Percentiles rank a stretch among this genome's conserved stretches.
Evolutionary conservation across 1,140 invertebrate species (phyloP).

Genomic region (Propsilocerus akamusi): DNA sequence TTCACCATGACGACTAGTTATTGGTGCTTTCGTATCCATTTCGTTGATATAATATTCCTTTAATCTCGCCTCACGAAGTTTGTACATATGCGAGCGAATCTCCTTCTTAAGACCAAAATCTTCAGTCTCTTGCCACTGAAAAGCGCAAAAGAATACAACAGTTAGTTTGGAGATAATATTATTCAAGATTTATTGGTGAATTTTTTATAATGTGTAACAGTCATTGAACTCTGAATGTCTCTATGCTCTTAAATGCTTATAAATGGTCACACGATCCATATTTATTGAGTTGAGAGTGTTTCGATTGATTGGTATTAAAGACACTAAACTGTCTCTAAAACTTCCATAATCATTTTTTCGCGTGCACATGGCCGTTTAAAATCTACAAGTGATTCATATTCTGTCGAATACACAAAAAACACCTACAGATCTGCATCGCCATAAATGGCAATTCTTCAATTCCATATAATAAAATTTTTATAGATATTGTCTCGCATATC

Average conservation of each 20-base stretch:
- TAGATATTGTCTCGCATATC: no score
- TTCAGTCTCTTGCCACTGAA: conserved; percentile 68
- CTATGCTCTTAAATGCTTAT: no score
- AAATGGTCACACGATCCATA: no score
- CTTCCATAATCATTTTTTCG: no score
- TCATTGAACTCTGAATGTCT: no score
- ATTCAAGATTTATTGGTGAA: neutral
- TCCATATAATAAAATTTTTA: no score
- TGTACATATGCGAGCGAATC: conserved; percentile 66
- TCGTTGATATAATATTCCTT: conserved; percentile 42
- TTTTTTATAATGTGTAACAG: no score
- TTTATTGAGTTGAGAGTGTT: no score
- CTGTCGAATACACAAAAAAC: neutral
- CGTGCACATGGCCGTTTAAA: no score
- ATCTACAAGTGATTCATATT: neutral
- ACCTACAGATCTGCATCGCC: neutral
- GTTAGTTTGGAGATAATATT: neutral
- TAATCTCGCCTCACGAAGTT: conserved; percentile 54
- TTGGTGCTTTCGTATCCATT: conserved; percentile 16
- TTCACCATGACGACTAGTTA: conserved; percentile 36
- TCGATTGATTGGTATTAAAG: neutral
- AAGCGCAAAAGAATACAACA: conserved; percentile 10
- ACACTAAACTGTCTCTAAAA: no score
- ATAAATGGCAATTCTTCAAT: neutral
- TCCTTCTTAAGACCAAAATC: conserved; percentile 70